Conservation (phyloP, 2,888 invertebrate species). For the Neria commutata region DNA sequence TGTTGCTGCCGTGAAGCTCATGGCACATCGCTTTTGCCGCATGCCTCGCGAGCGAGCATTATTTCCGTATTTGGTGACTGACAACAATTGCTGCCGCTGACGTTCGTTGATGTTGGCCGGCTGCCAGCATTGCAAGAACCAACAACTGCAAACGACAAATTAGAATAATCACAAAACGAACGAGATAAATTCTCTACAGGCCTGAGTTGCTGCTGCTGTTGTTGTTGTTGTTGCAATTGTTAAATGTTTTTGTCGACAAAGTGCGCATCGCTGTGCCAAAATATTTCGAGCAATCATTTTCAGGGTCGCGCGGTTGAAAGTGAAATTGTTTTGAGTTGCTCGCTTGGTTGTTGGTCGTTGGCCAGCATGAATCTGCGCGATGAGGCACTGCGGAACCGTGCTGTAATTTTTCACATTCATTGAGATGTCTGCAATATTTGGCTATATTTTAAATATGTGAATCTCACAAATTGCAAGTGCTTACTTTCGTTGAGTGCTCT, state of each 20-base stretch:
- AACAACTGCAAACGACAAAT: slow-evolving; percentile 22
- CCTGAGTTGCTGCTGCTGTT: slow-evolving; percentile 9
- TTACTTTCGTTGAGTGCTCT: too few species aligned
- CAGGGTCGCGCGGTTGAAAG: slow-evolving; percentile 7
- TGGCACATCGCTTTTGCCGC: too few species aligned
- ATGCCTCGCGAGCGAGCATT: too few species aligned
- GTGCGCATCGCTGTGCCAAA: background rate
- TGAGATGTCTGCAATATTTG: too few species aligned
- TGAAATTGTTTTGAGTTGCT: slow-evolving; percentile 3
- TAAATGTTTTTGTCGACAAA: too few species aligned
- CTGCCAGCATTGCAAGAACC: slow-evolving; percentile 19
- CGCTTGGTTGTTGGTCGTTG: background rate
- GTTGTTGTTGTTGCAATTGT: too few species aligned
- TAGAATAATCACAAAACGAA: slow-evolving; percentile 21
- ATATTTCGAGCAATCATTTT: slow-evolving; percentile 11
- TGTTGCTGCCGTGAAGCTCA: background rate
- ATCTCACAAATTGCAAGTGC: too few species aligned
- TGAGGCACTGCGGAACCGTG: too few species aligned
- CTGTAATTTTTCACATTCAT: too few species aligned
- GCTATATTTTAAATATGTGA: too few species aligned
- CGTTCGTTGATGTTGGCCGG: slow-evolving; percentile 16
- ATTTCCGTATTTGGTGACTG: background rate
- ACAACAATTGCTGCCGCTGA: background rate
- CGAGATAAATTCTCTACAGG: slow-evolving; percentile 26
- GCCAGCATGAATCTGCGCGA: background rate